phyloP scores from a whole-genome alignment of 2,797 vertebrate genomes.

The Myripristis jacobus region DNA sequence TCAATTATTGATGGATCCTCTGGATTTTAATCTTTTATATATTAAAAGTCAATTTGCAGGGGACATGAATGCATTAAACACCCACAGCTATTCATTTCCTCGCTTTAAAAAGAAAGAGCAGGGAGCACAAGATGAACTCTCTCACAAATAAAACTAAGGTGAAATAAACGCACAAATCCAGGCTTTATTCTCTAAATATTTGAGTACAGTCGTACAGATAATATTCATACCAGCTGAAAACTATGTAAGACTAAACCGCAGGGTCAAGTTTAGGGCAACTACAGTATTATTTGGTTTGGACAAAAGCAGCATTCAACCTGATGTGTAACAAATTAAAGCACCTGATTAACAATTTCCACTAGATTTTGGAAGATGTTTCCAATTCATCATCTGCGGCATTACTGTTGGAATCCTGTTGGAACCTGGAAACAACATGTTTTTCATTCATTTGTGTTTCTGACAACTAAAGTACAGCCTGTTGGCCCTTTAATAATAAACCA shows the following conservation, averaged over 20 bases:
- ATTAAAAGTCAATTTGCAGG: slow-evolving; percentile 66
- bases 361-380: background rate
- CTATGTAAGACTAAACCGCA: no score
- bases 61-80: slow-evolving; percentile 54
- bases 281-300: background rate
- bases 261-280: no score
- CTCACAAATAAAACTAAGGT: background rate
- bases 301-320: background rate
- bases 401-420: no score
- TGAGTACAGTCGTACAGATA: no score
- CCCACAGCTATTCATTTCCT: slow-evolving; percentile 44
- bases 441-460: slow-evolving; percentile 4
- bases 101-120: slow-evolving; percentile 33
- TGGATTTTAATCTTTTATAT: slow-evolving; percentile 64
- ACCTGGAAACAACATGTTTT: slow-evolving; percentile 1
- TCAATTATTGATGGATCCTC: slow-evolving; percentile 62
- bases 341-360: background rate
- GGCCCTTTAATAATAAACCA: slow-evolving; percentile 27
- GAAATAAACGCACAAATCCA: slow-evolving; percentile 15
- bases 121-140: slow-evolving; percentile 17
- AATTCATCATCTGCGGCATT: no score
- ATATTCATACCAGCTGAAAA: no score
- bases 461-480: background rate
- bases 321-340: background rate
- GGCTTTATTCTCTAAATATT: slow-evolving; percentile 28